Base-by-base conservation (phyloP, 64 coral and sea anemone species). In the Actinia equina region DNA sequence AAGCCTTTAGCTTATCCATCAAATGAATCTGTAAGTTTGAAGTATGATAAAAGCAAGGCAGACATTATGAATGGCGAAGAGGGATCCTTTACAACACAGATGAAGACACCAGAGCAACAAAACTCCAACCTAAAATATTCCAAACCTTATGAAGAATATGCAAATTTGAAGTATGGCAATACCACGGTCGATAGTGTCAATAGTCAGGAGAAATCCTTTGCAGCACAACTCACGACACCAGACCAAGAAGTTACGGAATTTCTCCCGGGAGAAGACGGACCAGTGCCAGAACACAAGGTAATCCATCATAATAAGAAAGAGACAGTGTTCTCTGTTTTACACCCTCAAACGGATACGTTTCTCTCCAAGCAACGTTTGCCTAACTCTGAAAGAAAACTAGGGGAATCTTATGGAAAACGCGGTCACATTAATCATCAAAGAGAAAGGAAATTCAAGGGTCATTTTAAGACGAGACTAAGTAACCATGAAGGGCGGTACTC, bases 291-390 rank as follows among this genome's bases (percentile, higher is more conserved):
- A 46, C 78, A 52, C 7, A 81, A 46, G 5, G 51, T 52, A 7
- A 46, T 74, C 19, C 78, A 52, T n/a, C 78, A 81, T 52, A 81
- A 81, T 49, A 81, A 52, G 12, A 81, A 81, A 81, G 78, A 81
- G 22, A 19, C 78, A 49, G 78, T 81, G 16, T 17, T 18, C 15
- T 44, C 30, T 43, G 6, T 46, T 2, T 81, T 16, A 7, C 17
- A 37, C 12, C 44, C 78, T 17, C 22, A 9, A 52, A 5, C 17
- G 17, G 78, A 81, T 52, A 49, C 16, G 18, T 81, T 81, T 44
- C 78, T 81, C 43, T 52, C 78, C 2, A 23, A 81, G 17, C 43
- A 20, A 12, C 16, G 2, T 44, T 7, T 17, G 52, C 17, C 17
- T 9, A 49, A 81, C 7, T 6, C 78, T 52, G 78, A 81, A 14